Percentiles rank a stretch among this genome's conserved stretches.
Evolutionary conservation across 1,140 invertebrate genomes (phyloP).

Genomic region (Luehdorfia chinensis): DNA sequence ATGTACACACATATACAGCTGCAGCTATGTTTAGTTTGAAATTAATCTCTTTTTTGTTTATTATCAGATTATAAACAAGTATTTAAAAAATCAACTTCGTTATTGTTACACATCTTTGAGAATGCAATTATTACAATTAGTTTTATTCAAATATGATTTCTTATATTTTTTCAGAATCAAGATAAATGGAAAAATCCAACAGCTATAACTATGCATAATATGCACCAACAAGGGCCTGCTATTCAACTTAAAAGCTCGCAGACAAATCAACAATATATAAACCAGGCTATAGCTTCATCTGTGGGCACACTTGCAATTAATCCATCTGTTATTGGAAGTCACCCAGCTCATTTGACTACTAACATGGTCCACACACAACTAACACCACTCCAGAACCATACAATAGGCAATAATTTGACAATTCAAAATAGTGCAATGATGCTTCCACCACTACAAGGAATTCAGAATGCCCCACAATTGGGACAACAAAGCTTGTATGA

Average conservation of each 20-base stretch:
- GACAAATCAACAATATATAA: slow-evolving; percentile 77
- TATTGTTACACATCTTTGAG: no score
- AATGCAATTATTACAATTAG: no score
- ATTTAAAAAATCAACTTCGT: no score
- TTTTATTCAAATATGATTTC: slow-evolving; percentile 8
- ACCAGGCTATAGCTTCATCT: slow-evolving; percentile 75
- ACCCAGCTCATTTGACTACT: slow-evolving; percentile 63
- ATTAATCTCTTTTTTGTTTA: no score
- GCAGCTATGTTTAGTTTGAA: no score
- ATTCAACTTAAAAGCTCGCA: slow-evolving; percentile 75
- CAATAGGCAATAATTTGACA: slow-evolving; percentile 59
- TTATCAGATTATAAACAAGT: no score
- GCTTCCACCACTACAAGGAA: slow-evolving; percentile 63
- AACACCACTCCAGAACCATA: slow-evolving; percentile 68
- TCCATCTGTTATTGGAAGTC: slow-evolving; percentile 78
- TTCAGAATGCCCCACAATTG: slow-evolving; percentile 64
- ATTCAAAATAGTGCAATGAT: slow-evolving; percentile 69
- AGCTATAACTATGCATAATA: slow-evolving; percentile 67
- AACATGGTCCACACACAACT: slow-evolving; percentile 74
- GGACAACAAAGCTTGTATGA: slow-evolving; percentile 77
- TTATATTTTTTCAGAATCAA: slow-evolving; percentile 79
- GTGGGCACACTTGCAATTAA: slow-evolving; percentile 79
- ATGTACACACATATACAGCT: no score
- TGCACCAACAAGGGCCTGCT: slow-evolving; percentile 50
- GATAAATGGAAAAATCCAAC: slow-evolving; percentile 84